Evolutionary conservation across 1,140 invertebrate species (phyloP), one percentile per base, ranked within the genome.

Genomic region (Nomia melanderi): DNA sequence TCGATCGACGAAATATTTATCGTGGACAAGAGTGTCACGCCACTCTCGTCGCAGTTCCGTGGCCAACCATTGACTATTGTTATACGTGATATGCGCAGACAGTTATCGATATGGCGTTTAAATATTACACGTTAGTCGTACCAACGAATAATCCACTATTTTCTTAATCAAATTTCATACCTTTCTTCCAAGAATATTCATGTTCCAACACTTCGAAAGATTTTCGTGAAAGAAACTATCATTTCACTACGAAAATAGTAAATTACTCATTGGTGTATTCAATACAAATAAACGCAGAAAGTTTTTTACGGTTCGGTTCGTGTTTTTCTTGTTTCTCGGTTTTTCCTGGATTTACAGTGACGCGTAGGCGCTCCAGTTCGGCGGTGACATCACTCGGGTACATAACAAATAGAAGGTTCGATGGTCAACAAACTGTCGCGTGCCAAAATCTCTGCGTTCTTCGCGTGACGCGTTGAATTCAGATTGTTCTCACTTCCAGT

Each of bases 41-140:
- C 25, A 25, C 62, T 75, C 73, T 69, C 5, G n/a, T 70, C 74
- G 73, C 31, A 36, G 65, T 56, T 67, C 36, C 47, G 66, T 69
- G 69, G 50, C 67, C 56, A 73, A 44, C 12, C 14, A 62, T 62
- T 78, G 47, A 71, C 69, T 76, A 63, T n/a, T 50, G n/a, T 73
- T 64, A 47, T 74, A 66, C 14, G 41, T 17, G 75, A 87, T 82
- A 83, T 83, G 82, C 81, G 80, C 79, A 74, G 66, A 81, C 77
- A 82, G 73, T 57, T 83, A 82, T 84, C 79, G 82, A 85, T 87
- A 86, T 81, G 77, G 62, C 65, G 39, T 81, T 64, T 82, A 71
- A 54, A 87, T 81, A 83, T 82, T 53, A 65, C 66, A 67, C 77
- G 56, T 5, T 50, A 1, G 6, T n/a, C 8, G n/a, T 50, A 50